These are phyloP conservation scores for Melanargia galathea DNA, from an alignment of 2,888 invertebrate genomes.

Conservation along the genomic window DNA sequence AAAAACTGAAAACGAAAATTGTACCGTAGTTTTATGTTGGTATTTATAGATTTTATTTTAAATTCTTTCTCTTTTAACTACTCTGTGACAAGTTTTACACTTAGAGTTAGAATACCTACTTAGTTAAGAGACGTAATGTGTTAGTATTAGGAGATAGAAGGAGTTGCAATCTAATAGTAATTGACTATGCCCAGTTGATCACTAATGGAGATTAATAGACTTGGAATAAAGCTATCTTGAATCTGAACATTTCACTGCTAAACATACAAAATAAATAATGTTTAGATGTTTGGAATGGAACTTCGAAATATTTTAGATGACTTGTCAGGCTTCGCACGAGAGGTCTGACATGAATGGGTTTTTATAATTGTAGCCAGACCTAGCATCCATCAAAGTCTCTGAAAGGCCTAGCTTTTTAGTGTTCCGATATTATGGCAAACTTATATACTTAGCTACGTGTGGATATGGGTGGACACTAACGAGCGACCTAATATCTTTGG, in stretches of 20 bases:
- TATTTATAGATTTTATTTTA: background rate
- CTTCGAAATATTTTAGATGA: too few species aligned
- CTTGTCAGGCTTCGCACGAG: too few species aligned
- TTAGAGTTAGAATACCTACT: too few species aligned
- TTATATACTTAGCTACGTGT: too few species aligned
- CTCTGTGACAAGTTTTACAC: background rate
- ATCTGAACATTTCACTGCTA: background rate
- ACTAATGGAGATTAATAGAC: background rate
- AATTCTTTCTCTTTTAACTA: background rate
- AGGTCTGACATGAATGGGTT: too few species aligned
- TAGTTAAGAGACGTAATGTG: conserved; percentile 2
- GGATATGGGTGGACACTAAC: too few species aligned
- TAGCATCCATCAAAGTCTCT: too few species aligned
- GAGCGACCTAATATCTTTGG: too few species aligned
- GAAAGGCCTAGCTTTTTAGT: too few species aligned
- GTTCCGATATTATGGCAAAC: too few species aligned
- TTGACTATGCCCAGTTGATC: conserved; percentile 2
- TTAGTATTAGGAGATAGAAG: background rate
- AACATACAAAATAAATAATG: background rate
- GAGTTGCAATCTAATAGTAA: too few species aligned
- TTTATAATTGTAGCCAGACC: too few species aligned
- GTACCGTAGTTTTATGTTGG: background rate
- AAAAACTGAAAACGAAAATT: background rate
- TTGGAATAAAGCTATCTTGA: background rate
- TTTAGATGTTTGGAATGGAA: background rate